These are phyloP conservation scores for Heteropelma amictum DNA, from an alignment of 2,888 invertebrate species.

Conservation along the genomic window DNA sequence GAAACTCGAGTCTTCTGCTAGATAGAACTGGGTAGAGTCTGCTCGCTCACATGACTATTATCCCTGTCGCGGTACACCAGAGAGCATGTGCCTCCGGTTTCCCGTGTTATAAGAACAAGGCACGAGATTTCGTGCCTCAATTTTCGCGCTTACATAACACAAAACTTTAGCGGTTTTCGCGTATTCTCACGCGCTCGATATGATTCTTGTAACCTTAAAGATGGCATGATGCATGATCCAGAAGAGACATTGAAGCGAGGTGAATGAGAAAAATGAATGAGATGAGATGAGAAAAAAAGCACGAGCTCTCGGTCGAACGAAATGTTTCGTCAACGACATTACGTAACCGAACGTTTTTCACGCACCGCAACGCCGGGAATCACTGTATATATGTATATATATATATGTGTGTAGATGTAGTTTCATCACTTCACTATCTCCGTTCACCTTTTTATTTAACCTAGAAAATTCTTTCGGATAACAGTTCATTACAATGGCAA, in stretches of 20 bases:
- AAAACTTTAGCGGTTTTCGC: constrained; percentile 40
- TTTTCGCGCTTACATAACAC: constrained; percentile 68
- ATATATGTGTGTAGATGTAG: too few species aligned
- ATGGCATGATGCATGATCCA: background rate
- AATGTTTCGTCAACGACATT: constrained; percentile 27
- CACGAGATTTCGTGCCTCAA: constrained; percentile 67
- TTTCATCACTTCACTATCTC: constrained; percentile 9
- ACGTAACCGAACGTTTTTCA: constrained; percentile 42
- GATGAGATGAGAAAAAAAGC: background rate
- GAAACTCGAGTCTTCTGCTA: constrained; percentile 50
- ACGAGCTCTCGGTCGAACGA: background rate
- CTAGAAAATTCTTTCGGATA: constrained; percentile 14
- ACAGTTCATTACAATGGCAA: background rate
- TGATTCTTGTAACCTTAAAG: background rate
- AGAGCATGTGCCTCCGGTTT: constrained; percentile 17
- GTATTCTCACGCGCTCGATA: background rate
- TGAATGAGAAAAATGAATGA: background rate
- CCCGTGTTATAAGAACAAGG: too few species aligned
- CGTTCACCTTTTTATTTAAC: constrained; percentile 21
- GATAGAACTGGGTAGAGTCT: constrained; percentile 3
- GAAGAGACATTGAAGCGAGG: background rate
- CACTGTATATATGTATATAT: constrained; percentile 12
- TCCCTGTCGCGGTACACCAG: background rate
- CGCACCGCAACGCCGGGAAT: constrained; percentile 24
- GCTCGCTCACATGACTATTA: constrained; percentile 68